phyloP scores from a whole-genome alignment of 2,888 invertebrate genomes.

The Agonopterix arenella region DNA sequence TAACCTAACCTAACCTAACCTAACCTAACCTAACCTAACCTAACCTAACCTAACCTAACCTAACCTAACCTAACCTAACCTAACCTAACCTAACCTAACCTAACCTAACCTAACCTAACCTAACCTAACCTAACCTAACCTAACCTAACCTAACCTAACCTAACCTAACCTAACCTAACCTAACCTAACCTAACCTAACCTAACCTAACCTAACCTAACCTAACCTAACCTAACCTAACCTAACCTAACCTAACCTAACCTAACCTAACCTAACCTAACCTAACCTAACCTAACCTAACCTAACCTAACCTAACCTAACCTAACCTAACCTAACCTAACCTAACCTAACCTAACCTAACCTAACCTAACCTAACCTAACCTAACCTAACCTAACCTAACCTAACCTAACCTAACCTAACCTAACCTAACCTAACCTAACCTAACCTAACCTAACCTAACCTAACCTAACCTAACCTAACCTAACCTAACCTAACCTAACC shows the following conservation, averaged over 20 bases:
- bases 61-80: conserved; percentile 6
- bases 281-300: conserved; percentile 6
- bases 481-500: conserved; percentile 6
- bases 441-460: conserved; percentile 6
- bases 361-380: conserved; percentile 6
- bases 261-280: conserved; percentile 6
- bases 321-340: conserved; percentile 6
- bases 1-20: conserved; percentile 6
- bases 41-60: conserved; percentile 6
- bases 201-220: conserved; percentile 6
- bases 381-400: conserved; percentile 6
- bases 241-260: conserved; percentile 6
- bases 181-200: conserved; percentile 4
- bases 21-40: conserved; percentile 6
- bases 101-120: conserved; percentile 6
- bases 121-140: conserved; percentile 6
- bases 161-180: conserved; percentile 6
- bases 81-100: conserved; percentile 6
- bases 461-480: conserved; percentile 6
- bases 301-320: conserved; percentile 6
- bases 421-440: conserved; percentile 6
- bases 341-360: conserved; percentile 6
- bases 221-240: conserved; percentile 6
- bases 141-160: conserved; percentile 6
- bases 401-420: conserved; percentile 6